A percentile compares a stretch with the other conserved stretches of the same genome.
These are phyloP conservation scores for Hiodon alosoides DNA, from an alignment of 2,113 vertebrate genomes.

Conservation along the genomic window DNA sequence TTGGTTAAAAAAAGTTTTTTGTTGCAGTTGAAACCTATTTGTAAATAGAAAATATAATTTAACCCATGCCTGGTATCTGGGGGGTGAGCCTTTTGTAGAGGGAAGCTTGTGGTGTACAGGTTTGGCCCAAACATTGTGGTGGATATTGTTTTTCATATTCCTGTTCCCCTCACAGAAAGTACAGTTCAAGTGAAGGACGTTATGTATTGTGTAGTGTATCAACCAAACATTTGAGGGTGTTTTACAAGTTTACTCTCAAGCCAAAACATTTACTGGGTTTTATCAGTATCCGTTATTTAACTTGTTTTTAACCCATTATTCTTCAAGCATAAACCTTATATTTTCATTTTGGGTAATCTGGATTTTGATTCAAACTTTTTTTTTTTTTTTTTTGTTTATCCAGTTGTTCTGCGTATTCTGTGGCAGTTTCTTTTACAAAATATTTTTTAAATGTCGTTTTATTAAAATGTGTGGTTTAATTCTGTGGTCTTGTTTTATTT, in stretches of 20 bases:
- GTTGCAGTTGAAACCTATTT: too few species aligned
- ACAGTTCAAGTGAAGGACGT: neutral
- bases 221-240: conserved; percentile 30
- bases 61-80: too few species aligned
- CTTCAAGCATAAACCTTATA: conserved; percentile 20
- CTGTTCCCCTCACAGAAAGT: neutral
- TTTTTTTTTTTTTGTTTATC: neutral
- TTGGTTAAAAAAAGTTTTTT: too few species aligned
- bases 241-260: conserved; percentile 30
- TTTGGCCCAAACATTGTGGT: neutral
- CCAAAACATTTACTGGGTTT: conserved; percentile 51
- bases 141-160: neutral
- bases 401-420: conserved; percentile 39
- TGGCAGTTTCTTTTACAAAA: conserved; percentile 40
- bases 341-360: conserved; percentile 13
- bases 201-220: neutral
- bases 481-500: conserved; percentile 40
- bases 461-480: conserved; percentile 52
- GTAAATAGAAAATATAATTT: too few species aligned
- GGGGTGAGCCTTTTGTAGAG: too few species aligned
- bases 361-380: neutral
- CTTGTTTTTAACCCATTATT: conserved; percentile 20
- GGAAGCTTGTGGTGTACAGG: too few species aligned
- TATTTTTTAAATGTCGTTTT: conserved; percentile 58
- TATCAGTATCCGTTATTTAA: conserved; percentile 51